phyloP scores from a whole-genome alignment of 37 sponge, comb jelly and placozoan genomes.

The Halichondria panicea region DNA sequence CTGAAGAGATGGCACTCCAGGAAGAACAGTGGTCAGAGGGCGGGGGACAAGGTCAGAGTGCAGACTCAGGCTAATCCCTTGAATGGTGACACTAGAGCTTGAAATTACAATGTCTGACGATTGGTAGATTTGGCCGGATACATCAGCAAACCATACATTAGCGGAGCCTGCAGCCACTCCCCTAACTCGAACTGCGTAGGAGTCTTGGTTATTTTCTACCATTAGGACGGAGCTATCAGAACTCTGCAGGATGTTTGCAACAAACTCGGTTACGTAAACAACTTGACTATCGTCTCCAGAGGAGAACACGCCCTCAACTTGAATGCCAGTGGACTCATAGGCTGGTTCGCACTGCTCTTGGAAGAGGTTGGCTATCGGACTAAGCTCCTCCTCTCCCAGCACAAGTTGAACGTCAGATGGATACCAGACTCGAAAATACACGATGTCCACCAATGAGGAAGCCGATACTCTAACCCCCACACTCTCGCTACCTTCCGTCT shows the following conservation, averaged over 20 bases:
- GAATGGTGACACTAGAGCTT: constrained; percentile 3
- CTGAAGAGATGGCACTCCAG: constrained; percentile 19
- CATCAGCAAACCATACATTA: neutral
- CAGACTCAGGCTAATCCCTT: constrained; percentile 45
- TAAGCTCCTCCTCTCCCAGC: constrained; percentile 6
- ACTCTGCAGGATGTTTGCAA: constrained; percentile 7
- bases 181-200: constrained; percentile 1
- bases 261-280: constrained; percentile 39
- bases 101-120: constrained; percentile 36
- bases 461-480: constrained; percentile 11
- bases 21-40: neutral
- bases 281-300: constrained; percentile 19
- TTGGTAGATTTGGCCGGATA: neutral
- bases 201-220: constrained; percentile 3
- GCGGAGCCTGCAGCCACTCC: constrained; percentile 31
- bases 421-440: constrained; percentile 60
- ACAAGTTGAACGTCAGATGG: constrained; percentile 32
- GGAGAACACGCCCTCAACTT: constrained; percentile 37
- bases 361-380: constrained; percentile 3
- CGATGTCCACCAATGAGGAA: neutral
- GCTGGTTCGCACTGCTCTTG: neutral
- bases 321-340: constrained; percentile 39
- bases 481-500: constrained; percentile 28
- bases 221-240: constrained; percentile 10
- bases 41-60: constrained; percentile 21